phyloP scores from a whole-genome alignment of 2,888 invertebrate genomes.

The Dyspetes luteomarginatus region DNA sequence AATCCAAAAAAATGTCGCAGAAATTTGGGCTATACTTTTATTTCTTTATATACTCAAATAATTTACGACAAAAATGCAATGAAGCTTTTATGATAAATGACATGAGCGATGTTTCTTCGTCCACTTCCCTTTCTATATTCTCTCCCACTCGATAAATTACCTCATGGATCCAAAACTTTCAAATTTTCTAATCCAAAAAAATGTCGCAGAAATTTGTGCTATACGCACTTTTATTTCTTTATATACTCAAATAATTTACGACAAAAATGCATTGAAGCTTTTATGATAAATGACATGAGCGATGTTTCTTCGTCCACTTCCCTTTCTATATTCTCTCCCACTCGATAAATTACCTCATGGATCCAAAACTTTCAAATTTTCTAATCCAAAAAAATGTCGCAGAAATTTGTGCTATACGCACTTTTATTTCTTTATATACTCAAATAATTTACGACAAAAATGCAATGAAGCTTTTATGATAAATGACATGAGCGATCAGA shows the following conservation, averaged over 20 bases:
- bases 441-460: too few relatives aligned
- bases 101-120: conserved; percentile 35
- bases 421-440: neutral
- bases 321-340: conserved; percentile 21
- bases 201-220: neutral
- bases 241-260: neutral
- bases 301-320: conserved; percentile 31
- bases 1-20: neutral
- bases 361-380: conserved; percentile 36
- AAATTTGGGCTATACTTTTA: neutral
- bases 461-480: too few relatives aligned
- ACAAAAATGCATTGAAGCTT: too few relatives aligned
- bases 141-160: conserved; percentile 30
- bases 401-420: conserved; percentile 5
- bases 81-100: too few relatives aligned
- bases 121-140: conserved; percentile 21
- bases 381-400: neutral
- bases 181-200: conserved; percentile 32
- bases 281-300: too few relatives aligned
- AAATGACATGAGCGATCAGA: too few relatives aligned
- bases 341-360: conserved; percentile 21
- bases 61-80: too few relatives aligned
- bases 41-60: neutral
- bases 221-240: neutral
- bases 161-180: conserved; percentile 15